A percentile compares a stretch with the other conserved stretches of the same genome.
These are phyloP conservation scores for Tiliqua scincoides DNA, from an alignment of 2,113 vertebrate species.

Conservation along the genomic window DNA sequence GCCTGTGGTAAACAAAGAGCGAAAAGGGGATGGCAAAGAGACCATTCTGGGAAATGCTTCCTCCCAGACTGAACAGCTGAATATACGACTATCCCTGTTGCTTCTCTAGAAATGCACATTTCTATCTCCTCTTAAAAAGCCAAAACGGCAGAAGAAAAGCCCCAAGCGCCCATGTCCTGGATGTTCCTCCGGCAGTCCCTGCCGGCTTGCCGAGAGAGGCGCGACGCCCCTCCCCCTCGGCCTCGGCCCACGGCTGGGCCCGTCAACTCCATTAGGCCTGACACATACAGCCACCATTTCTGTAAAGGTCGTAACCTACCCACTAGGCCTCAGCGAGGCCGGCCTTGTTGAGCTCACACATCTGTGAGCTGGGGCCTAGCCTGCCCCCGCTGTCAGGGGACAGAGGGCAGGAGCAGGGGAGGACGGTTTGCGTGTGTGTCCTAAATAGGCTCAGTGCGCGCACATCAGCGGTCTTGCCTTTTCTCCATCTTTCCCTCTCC, in stretches of 20 bases:
- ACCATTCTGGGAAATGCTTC: too few species aligned
- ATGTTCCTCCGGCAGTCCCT: too few species aligned
- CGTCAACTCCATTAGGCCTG: constrained; percentile 81
- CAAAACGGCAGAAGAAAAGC: too few species aligned
- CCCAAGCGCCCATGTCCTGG: background rate
- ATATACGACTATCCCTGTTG: too few species aligned
- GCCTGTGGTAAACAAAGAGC: too few species aligned
- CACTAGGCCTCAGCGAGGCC: constrained; percentile 74
- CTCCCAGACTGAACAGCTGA: too few species aligned
- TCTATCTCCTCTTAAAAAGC: background rate
- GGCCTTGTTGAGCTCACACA: constrained; percentile 72
- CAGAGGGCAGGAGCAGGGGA: constrained; percentile 46
- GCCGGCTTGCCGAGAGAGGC: background rate
- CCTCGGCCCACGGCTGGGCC: constrained; percentile 2
- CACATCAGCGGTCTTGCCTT: too few species aligned
- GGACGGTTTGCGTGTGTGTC: background rate
- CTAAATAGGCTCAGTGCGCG: background rate
- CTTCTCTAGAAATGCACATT: too few species aligned
- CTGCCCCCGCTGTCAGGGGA: constrained; percentile 60
- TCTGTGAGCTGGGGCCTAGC: constrained; percentile 64
- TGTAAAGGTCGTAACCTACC: constrained; percentile 85
- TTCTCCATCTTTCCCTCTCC: background rate
- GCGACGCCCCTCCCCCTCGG: background rate
- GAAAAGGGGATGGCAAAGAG: too few species aligned
- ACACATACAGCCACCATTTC: constrained; percentile 89